Evolutionary conservation across 2,888 invertebrate species (phyloP).

Genomic region (Chrysodeixis includens): DNA sequence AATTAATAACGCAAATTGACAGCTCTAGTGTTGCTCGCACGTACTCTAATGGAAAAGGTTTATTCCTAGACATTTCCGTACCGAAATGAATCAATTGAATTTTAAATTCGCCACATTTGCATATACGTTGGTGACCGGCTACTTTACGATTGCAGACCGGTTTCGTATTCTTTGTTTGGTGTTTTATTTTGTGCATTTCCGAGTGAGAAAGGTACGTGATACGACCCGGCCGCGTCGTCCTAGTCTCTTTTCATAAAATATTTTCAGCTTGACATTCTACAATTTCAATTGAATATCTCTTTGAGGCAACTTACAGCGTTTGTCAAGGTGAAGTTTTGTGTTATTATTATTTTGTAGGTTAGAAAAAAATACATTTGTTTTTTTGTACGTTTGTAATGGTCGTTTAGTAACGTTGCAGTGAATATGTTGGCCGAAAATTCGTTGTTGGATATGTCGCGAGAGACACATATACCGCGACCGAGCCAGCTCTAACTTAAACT

Average conservation of each 20-base stretch:
- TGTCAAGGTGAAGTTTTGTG: constrained; percentile 36
- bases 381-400: constrained; percentile 11
- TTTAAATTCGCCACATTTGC: constrained; percentile 75
- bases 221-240: constrained; percentile 65
- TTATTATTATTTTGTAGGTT: constrained; percentile 29
- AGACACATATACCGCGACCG: constrained; percentile 74
- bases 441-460: constrained; percentile 72
- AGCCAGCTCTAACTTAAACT: constrained; percentile 78
- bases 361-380: constrained; percentile 25
- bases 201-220: constrained; percentile 76
- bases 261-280: constrained; percentile 79
- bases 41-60: constrained; percentile 71
- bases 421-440: constrained; percentile 69
- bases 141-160: constrained; percentile 77
- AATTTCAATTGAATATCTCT: constrained; percentile 72
- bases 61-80: constrained; percentile 67
- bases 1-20: constrained; percentile 82
- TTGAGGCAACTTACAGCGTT: constrained; percentile 32
- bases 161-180: constrained; percentile 79
- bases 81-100: constrained; percentile 73
- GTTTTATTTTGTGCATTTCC: constrained; percentile 83
- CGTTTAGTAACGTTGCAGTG: constrained; percentile 46
- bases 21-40: constrained; percentile 66
- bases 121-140: constrained; percentile 71
- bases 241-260: constrained; percentile 78